Evolutionary conservation across 2,113 vertebrate species (phyloP).

Genomic region (Montifringilla adamsi): DNA sequence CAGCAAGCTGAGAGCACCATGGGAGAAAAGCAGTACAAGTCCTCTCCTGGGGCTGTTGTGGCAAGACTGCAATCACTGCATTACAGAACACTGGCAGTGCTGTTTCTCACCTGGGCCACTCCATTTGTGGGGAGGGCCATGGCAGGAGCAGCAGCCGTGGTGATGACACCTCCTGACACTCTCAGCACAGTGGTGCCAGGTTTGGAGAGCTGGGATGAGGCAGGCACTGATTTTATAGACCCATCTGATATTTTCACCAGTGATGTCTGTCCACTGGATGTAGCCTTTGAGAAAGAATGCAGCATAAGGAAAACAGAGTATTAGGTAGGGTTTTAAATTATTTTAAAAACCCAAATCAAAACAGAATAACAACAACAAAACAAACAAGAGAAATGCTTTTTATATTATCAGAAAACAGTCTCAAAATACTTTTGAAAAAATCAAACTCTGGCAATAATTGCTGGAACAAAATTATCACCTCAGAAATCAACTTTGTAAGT

Average conservation of each 20-base stretch:
- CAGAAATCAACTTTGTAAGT: neutral
- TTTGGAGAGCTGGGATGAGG: constrained; percentile 86
- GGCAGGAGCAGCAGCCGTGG: constrained; percentile 79
- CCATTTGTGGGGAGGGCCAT: constrained; percentile 73
- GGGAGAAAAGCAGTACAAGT: neutral
- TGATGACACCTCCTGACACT: constrained; percentile 92
- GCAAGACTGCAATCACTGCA: neutral
- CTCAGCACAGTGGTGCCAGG: constrained; percentile 90
- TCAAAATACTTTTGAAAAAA: neutral
- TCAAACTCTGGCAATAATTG: neutral
- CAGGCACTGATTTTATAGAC: constrained; percentile 84
- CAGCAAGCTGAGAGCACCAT: neutral
- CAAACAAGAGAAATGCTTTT: neutral
- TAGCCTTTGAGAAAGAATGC: constrained; percentile 74
- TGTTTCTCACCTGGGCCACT: constrained; percentile 73
- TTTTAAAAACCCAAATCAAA: neutral
- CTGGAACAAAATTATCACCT: neutral
- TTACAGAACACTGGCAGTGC: neutral
- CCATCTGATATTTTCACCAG: constrained; percentile 92
- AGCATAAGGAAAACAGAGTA: neutral
- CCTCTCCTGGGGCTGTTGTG: neutral
- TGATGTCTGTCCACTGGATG: constrained; percentile 79
- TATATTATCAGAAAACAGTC: neutral
- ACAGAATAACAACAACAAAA: neutral
- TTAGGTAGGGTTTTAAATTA: neutral